Conservation (phyloP, 2,113 vertebrate species). For the Leucopsar rothschildi region DNA sequence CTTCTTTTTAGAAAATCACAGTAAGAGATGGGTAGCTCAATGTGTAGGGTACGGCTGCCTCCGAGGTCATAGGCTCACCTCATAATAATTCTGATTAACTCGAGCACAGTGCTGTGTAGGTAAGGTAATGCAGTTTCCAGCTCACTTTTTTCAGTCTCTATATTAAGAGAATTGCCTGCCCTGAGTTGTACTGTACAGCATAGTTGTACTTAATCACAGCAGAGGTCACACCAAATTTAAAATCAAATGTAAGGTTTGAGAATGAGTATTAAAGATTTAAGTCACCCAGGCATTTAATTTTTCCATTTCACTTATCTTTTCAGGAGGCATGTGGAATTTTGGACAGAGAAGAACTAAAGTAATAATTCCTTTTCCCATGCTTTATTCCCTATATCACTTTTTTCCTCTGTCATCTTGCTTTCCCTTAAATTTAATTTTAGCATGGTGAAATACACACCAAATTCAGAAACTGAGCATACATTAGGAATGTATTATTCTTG, state of each 20-base stretch:
- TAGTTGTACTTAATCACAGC: not conserved
- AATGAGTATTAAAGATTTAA: not conserved
- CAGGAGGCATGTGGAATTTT: not conserved
- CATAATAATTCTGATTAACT: not conserved
- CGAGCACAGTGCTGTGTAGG: rapidly evolving
- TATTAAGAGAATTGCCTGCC: not conserved
- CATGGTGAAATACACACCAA: not conserved
- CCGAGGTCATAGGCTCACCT: not conserved
- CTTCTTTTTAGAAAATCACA: not conserved
- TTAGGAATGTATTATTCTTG: not conserved
- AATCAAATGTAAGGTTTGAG: not conserved
- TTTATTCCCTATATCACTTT: not conserved
- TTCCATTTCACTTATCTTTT: not conserved
- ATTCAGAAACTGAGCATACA: not conserved
- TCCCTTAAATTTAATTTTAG: not conserved
- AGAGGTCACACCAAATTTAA: not conserved
- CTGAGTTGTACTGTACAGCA: not conserved
- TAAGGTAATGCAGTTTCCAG: not conserved
- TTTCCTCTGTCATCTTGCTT: not conserved
- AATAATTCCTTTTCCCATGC: not conserved
- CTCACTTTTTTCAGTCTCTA: not conserved
- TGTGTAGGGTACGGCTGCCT: not conserved
- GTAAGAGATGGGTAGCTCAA: not conserved
- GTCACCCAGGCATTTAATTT: not conserved
- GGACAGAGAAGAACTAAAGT: not conserved